A percentile compares a stretch with the other conserved stretches of the same genome.
phyloP scores from a whole-genome alignment of 2,888 invertebrate species.

The Xylota segnis region DNA sequence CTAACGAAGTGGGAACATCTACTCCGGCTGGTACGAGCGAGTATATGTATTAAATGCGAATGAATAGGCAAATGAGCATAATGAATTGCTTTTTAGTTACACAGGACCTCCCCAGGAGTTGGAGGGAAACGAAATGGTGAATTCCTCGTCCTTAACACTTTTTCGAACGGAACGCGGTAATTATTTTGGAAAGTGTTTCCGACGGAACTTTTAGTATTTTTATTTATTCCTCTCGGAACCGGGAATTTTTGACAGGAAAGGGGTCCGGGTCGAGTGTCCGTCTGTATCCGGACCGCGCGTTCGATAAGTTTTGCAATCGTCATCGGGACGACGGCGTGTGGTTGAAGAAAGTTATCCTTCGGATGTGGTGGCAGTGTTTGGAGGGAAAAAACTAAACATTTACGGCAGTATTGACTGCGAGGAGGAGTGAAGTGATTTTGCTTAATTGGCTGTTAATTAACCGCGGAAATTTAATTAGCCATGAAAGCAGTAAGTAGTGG shows the following conservation, averaged over 20 bases:
- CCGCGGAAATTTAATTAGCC: constrained; percentile 74
- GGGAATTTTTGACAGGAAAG: constrained; percentile 30
- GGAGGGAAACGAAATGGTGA: neutral
- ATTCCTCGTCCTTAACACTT: constrained; percentile 35
- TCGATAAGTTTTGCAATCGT: constrained; percentile 68
- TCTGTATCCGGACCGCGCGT: constrained; percentile 32
- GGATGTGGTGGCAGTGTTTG: constrained; percentile 16
- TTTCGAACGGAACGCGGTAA: constrained; percentile 28
- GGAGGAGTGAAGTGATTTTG: constrained; percentile 55
- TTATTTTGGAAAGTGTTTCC: constrained; percentile 68
- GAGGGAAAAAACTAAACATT: constrained; percentile 26
- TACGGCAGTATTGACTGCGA: constrained; percentile 46
- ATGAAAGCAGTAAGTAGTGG: constrained; percentile 42
- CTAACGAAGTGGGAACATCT: constrained; percentile 45
- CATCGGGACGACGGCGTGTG: neutral
- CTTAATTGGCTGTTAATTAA: constrained; percentile 76
- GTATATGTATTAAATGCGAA: constrained; percentile 56
- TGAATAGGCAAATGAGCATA: constrained; percentile 74
- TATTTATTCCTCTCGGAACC: constrained; percentile 15
- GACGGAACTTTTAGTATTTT: constrained; percentile 37
- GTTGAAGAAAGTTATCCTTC: constrained; percentile 21
- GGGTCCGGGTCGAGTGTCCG: neutral
- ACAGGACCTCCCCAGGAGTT: neutral
- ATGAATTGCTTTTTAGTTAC: constrained; percentile 71
- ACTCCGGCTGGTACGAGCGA: neutral